Evolutionary conservation across 1,140 invertebrate genomes (phyloP), one percentile per base, ranked within the genome.

Genomic region (Zaprionus lachaisei): DNA sequence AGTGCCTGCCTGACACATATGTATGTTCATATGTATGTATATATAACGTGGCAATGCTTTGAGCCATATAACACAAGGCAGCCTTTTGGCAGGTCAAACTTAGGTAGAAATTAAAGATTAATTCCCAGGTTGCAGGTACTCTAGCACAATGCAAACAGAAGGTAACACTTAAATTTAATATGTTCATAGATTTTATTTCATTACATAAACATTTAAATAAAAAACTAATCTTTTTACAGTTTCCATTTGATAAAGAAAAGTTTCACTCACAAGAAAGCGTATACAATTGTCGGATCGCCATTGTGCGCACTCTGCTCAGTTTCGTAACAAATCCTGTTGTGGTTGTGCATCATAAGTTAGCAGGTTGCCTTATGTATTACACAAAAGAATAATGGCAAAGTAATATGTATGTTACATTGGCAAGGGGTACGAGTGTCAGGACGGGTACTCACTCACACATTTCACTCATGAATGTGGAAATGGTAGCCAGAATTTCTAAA

Each of bases 351-450:
- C 28, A 61, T 56, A 77, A 54, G 70, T 71, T 71, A 57, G 44
- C 55, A 41, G 72, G 26, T 64, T 70, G 15, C 37, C 54, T 54
- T 41, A 31, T 71, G 31, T 31, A 71, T 58, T 44, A 64, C 54
- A 64, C 67, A 75, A 64, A 38, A 57, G 41, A 49, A 71, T 58
- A 57, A 71, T 56, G 66, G n/a, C 57, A 56, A 55, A 68, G 65
- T 69, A 62, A 68, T 69, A 55, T 58, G 62, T 69, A 47, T 71
- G 20, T 63, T 63, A 55, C 38, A 75, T 41, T 49, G 63, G 28
- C 64, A 56, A 38, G 22, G 56, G 49, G 14, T 65, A 65, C 34
- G 5, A 55, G n/a, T 55, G 4, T 11, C 1, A 7, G 26, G 17
- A 44, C 11, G 56, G 49, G 14, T 38, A n/a, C 60, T 26, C 20